Evolutionary conservation across 1,140 invertebrate species (phyloP), one percentile per base, ranked within the genome.

Genomic region (Drosophila equinoxialis): DNA sequence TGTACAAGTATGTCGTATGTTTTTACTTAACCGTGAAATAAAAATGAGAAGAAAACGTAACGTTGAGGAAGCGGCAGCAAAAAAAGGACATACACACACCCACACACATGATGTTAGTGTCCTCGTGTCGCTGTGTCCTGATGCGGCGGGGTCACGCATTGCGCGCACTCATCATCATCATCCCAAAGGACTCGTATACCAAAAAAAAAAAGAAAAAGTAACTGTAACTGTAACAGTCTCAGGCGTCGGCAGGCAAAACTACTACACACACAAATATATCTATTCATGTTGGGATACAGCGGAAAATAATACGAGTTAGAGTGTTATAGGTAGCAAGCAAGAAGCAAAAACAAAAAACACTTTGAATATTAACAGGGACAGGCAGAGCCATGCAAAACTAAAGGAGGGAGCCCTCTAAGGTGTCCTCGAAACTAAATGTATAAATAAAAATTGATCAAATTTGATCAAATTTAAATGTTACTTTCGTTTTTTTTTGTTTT

Each of bases 21-120:
- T 81, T 66, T 81, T 73, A 77, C 74, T 81, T 81, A 77, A 74
- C 78, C 73, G 78, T 80, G 71, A 74, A 75, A 80, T 73, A 81
- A 73, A 79, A 80, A 26, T 11, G 26, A 58, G 63, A 75, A 70
- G 66, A 64, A 54, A 66, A 55, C 8, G 73, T 39, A 39, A 48
- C 14, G 11, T 51, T 23, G 45, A 51, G 45, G 59, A 45, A 69
- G 37, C 10, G 35, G 35, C 35, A 75, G 57, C n/a, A 65, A 71
- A 45, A 67, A 58, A 37, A 72, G 72, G 45, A 63, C 62, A 63
- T 20, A 63, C 59, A 67, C 13, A 51, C 17, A 61, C 33, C 26
- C 11, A 39, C 51, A 66, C 51, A 58, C 42, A 54, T 64, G 42
- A 51, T 51, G 45, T 51, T 51, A 51, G 45, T 51, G 45, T 17